These are phyloP conservation scores for Oligia fasciuncula DNA, from an alignment of 2,888 invertebrate genomes.

Conservation along the genomic window DNA sequence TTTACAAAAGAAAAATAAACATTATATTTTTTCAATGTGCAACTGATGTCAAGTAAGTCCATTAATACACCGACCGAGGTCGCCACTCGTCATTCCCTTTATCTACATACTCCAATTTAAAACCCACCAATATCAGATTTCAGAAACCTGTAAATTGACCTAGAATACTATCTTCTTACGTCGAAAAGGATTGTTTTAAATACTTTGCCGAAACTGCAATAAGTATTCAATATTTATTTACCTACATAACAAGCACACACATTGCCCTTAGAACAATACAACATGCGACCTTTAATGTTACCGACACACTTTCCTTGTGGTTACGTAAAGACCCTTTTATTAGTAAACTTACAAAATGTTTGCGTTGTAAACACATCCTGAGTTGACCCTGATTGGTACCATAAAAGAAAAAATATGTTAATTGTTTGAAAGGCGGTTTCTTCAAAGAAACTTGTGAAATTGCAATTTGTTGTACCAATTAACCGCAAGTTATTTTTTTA, in stretches of 20 bases:
- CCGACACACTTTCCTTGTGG: conserved; percentile 67
- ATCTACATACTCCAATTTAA: background rate
- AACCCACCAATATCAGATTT: conserved; percentile 1
- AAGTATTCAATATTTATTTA: conserved; percentile 40
- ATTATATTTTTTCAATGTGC: background rate
- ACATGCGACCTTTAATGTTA: conserved; percentile 62
- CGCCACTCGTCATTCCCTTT: background rate
- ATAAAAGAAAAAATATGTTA: conserved; percentile 33
- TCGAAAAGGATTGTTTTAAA: conserved; percentile 12
- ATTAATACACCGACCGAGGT: background rate
- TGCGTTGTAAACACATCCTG: conserved; percentile 58
- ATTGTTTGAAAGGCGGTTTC: conserved; percentile 24
- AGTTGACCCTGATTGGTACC: conserved; percentile 28
- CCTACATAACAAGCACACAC: conserved; percentile 41
- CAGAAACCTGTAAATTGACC: conserved; percentile 7
- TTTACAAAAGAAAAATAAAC: background rate
- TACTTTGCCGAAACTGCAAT: conserved; percentile 22
- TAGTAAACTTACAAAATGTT: conserved; percentile 58
- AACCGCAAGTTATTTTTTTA: background rate
- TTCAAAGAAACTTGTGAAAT: conserved; percentile 11
- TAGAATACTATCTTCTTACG: conserved; percentile 12
- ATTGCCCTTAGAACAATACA: conserved; percentile 62
- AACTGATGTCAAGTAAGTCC: too few relatives aligned
- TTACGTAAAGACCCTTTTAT: conserved; percentile 64
- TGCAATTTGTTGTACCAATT: conserved; percentile 8